These are phyloP conservation scores for Halcyon malimbica DNA, from an alignment of 2,113 vertebrate species.

Conservation along the genomic window DNA sequence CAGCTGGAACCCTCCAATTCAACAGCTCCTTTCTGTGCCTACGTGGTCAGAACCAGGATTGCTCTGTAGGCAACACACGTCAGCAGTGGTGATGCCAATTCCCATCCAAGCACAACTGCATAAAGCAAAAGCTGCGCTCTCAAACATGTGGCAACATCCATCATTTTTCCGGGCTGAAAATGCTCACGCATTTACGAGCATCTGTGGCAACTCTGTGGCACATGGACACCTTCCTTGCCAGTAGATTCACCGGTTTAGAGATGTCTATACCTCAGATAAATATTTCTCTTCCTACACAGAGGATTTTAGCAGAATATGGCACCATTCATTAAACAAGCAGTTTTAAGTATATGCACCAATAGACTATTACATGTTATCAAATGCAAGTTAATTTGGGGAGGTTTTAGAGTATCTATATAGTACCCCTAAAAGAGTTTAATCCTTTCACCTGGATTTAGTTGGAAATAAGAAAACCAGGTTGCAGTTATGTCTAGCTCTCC, in stretches of 20 bases:
- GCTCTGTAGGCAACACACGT: fast-evolving
- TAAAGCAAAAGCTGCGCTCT: neutral
- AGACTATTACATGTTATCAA: neutral
- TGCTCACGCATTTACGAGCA: neutral
- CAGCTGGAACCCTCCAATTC: neutral
- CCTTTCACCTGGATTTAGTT: neutral
- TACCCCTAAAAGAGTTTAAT: neutral
- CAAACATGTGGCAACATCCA: neutral
- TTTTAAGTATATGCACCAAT: constrained; percentile 14
- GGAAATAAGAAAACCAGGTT: neutral
- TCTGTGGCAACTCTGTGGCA: neutral
- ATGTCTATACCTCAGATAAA: neutral
- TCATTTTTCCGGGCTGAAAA: neutral
- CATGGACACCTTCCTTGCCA: fast-evolving
- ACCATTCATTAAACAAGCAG: neutral
- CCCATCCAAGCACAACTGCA: neutral
- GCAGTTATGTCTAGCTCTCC: neutral
- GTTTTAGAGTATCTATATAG: neutral
- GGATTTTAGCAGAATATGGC: neutral
- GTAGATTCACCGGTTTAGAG: neutral
- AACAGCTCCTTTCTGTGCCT: neutral
- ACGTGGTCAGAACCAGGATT: neutral
- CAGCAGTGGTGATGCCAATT: neutral
- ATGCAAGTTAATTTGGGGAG: neutral
- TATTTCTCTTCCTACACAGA: neutral